phyloP scores from a whole-genome alignment of 2,888 invertebrate species.

The Amaurobius ferox region DNA sequence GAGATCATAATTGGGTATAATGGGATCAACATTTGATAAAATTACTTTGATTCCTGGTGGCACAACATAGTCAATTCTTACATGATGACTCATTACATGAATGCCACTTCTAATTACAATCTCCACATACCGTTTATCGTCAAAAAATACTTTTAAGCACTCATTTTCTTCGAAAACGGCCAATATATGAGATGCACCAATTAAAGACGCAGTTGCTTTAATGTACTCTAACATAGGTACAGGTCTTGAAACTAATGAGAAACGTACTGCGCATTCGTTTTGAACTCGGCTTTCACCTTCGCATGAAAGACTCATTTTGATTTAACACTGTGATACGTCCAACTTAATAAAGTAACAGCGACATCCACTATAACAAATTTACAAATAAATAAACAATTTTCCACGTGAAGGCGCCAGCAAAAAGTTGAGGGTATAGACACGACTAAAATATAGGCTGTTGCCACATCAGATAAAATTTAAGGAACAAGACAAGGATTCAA shows the following conservation, averaged over 20 bases:
- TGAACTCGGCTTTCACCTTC: not conserved
- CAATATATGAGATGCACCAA: conserved; percentile 50
- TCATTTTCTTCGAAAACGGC: conserved; percentile 44
- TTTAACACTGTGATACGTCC: no score
- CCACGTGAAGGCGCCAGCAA: no score
- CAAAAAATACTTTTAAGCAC: conserved; percentile 45
- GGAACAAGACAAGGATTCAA: no score
- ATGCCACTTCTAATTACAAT: conserved; percentile 34
- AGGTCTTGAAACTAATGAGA: not conserved
- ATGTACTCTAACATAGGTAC: conserved; percentile 21
- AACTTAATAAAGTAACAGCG: no score
- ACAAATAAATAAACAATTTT: no score
- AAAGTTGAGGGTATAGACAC: no score
- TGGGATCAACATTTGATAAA: conserved; percentile 49
- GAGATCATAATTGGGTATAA: conserved; percentile 30
- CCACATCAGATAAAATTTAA: no score
- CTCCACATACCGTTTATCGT: conserved; percentile 33
- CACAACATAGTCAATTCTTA: conserved; percentile 50
- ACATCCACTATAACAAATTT: no score
- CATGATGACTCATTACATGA: conserved; percentile 32
- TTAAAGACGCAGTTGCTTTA: conserved; percentile 37
- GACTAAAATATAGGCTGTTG: no score
- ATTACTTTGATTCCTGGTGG: conserved; percentile 43
- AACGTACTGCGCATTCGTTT: not conserved
- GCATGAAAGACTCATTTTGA: no score